These are phyloP conservation scores for Gymnogyps californianus DNA, from an alignment of 2,113 vertebrate species.

Conservation along the genomic window DNA sequence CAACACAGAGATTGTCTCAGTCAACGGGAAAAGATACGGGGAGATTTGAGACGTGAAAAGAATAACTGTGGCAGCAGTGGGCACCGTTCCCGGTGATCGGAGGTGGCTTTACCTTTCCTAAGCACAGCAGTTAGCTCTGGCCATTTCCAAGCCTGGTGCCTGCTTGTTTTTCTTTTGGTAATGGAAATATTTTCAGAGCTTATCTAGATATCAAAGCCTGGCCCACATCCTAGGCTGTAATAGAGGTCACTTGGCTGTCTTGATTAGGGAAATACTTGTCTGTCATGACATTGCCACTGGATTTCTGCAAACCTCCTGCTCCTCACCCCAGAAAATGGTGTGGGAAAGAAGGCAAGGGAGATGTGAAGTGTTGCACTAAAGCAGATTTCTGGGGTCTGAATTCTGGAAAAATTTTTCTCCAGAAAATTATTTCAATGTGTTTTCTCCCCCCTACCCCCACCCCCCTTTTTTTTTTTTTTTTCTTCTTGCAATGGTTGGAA, in stretches of 20 bases:
- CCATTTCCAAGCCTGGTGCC: background rate
- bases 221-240: background rate
- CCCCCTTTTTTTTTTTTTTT: too few relatives aligned
- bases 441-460: background rate
- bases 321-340: background rate
- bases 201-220: conserved; percentile 7
- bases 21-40: background rate
- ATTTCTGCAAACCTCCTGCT: background rate
- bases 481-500: conserved; percentile 6
- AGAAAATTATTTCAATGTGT: conserved; percentile 56
- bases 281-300: background rate
- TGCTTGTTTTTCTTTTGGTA: background rate
- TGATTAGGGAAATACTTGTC: conserved; percentile 15
- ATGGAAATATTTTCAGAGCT: conserved; percentile 8
- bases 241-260: background rate
- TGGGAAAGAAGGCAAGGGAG: background rate
- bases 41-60: conserved; percentile 17
- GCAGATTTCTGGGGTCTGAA: background rate
- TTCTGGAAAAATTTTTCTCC: background rate
- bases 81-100: background rate
- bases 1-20: background rate
- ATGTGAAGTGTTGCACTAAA: background rate
- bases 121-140: background rate
- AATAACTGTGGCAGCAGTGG: background rate
- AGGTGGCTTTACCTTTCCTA: background rate